Evolutionary conservation across 2,113 vertebrate species (phyloP), one percentile per base, ranked within the genome.

Genomic region (Pipa parva): DNA sequence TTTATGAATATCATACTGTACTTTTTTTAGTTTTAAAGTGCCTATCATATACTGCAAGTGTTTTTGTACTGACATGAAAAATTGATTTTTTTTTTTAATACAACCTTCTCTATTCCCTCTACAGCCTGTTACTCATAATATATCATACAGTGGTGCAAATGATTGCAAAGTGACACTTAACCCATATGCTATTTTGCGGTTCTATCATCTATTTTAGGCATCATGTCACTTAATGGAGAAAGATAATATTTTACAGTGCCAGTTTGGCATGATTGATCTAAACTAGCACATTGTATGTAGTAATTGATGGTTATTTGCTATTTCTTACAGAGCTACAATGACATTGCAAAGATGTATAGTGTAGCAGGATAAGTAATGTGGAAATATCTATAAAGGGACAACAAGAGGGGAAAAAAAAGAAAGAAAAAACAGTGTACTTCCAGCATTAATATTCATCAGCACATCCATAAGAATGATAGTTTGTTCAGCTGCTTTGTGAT

Each of bases 241-340:
- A 61, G 59, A 61, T 61, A 61, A 61, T 39, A 61, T 48, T 61
- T 61, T 45, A 46, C 59, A 61, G 48, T 27, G 39, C 13, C 59
- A 48, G 9, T 61, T 61, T 42, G 2, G n/a, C 17, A 27, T 61
- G 59, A 61, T 61, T 61, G 59, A 61, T 61, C 39, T 61, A 46
- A 61, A 29, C 37, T 45, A 42, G 58, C 37, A 45, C 5, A 45
- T 45, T 26, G 15, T 45, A 61, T 46, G 26, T 61, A 61, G 25
- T 46, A 61, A 61, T 45, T 46, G 39, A 61, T 48, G 24, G 46
- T 61, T 48, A 46, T 61, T 61, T 48, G 39, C 58, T 61, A 45
- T 29, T 27, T 24, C 59, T 29, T 21, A 42, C 39, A 61, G 37
- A 31, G 59, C 45, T 61, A 24, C 25, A 3, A 18, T 29, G 59